Conservation (phyloP, 2,888 invertebrate genomes). For the Nebria salina region DNA sequence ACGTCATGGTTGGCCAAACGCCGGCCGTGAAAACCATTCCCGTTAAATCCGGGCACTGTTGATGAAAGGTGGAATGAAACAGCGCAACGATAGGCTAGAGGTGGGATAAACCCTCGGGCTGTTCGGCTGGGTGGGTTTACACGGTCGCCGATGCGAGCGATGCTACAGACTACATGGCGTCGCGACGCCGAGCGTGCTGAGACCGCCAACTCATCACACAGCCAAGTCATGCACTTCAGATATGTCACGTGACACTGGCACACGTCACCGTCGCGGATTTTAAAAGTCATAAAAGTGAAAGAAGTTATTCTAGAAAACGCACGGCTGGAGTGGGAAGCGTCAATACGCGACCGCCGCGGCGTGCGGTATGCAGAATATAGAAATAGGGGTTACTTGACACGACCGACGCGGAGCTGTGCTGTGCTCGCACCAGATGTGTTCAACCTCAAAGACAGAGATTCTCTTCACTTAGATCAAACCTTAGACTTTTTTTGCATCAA, state of each 20-base stretch:
- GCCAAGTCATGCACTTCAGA: constrained; percentile 30
- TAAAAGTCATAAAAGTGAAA: constrained; percentile 51
- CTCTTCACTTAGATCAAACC: neutral
- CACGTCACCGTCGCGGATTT: constrained; percentile 52
- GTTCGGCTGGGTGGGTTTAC: neutral
- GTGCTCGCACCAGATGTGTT: neutral
- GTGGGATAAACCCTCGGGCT: neutral
- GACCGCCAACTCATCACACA: constrained; percentile 4
- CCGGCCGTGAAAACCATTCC: too few species aligned
- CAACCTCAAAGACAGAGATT: neutral
- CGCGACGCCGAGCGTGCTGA: neutral
- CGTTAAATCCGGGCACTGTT: neutral
- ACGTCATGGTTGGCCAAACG: too few species aligned
- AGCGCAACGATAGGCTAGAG: neutral
- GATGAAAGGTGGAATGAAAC: neutral
- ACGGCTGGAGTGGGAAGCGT: constrained; percentile 7
- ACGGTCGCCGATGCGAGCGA: neutral
- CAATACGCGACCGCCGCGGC: constrained; percentile 26
- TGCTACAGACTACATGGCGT: neutral
- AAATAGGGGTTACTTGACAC: constrained; percentile 14
- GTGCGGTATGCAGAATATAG: constrained; percentile 27
- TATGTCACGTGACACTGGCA: constrained; percentile 47
- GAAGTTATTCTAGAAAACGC: constrained; percentile 39
- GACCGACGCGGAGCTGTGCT: neutral
- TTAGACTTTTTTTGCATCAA: neutral